Percentiles rank a stretch among this genome's conserved stretches.
phyloP scores from a whole-genome alignment of 2,113 vertebrate genomes.

The Carassius auratus region DNA sequence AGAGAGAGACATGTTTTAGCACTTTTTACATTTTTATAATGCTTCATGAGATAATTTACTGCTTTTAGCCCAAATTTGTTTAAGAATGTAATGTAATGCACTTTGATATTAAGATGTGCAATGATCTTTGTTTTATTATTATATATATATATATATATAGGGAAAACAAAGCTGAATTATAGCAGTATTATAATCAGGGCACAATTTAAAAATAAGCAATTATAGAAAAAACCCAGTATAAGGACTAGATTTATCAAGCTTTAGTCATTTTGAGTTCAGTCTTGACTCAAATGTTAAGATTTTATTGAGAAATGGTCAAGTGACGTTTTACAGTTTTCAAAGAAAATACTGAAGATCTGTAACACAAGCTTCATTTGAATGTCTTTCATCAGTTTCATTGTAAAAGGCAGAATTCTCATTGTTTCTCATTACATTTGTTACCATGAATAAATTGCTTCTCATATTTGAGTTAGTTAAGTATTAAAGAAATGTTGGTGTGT shows the following conservation, averaged over 20 bases:
- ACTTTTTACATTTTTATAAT: too few species aligned
- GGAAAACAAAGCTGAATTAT: background rate
- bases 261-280: too few species aligned
- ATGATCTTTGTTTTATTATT: background rate
- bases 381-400: background rate
- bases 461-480: background rate
- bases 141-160: background rate
- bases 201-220: too few species aligned
- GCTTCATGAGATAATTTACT: background rate
- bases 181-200: background rate
- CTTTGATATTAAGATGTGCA: slow-evolving; percentile 1
- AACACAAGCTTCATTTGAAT: background rate
- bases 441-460: background rate
- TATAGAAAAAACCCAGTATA: too few species aligned
- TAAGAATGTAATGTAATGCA: background rate
- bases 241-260: too few species aligned
- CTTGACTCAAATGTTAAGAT: too few species aligned
- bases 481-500: background rate
- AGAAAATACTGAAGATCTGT: background rate
- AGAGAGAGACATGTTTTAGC: background rate
- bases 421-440: background rate
- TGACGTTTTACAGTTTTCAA: background rate
- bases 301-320: background rate
- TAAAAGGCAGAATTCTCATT: background rate
- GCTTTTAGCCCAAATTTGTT: background rate